These are phyloP conservation scores for Porites lutea DNA, from an alignment of 64 coral and sea anemone genomes.

Conservation along the genomic window DNA sequence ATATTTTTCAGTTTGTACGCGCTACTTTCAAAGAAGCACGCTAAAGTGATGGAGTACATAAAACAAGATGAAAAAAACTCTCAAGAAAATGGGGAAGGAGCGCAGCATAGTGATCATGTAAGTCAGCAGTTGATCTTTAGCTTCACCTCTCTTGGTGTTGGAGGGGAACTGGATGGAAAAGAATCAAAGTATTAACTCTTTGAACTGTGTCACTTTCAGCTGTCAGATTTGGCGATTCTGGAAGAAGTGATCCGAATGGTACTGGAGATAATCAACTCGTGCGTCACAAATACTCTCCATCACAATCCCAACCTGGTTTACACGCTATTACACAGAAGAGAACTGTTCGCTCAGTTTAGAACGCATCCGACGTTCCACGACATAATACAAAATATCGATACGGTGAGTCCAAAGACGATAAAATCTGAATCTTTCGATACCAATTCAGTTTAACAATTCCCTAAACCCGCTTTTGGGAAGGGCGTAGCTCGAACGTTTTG, in stretches of 20 bases:
- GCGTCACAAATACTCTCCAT: conserved; percentile 97
- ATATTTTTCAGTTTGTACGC: conserved; percentile 80
- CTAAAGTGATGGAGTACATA: conserved; percentile 85
- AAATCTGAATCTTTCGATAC: background rate
- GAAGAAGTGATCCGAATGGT: conserved; percentile 99
- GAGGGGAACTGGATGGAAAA: too few relatives aligned
- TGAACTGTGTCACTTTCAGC: conserved; percentile 29
- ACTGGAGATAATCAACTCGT: conserved; percentile 97
- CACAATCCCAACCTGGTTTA: conserved; percentile 99
- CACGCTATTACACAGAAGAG: conserved; percentile 89
- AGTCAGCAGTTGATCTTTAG: background rate
- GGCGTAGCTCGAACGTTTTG: too few relatives aligned
- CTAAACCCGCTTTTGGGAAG: too few relatives aligned
- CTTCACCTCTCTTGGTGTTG: too few relatives aligned
- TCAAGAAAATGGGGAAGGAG: conserved; percentile 11
- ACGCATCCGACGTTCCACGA: conserved; percentile 96
- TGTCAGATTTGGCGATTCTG: conserved; percentile 94
- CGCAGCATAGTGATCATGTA: conserved; percentile 47
- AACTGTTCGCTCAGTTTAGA: conserved; percentile 97
- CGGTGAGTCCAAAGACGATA: conserved; percentile 64
- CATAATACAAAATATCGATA: conserved; percentile 99
- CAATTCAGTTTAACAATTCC: background rate
- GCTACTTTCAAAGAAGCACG: conserved; percentile 92
- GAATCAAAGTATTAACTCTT: background rate
- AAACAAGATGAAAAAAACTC: conserved; percentile 58